phyloP scores from a whole-genome alignment of 30 jellyfish, hydroid and myxozoan genomes.

The Pelagia noctiluca region DNA sequence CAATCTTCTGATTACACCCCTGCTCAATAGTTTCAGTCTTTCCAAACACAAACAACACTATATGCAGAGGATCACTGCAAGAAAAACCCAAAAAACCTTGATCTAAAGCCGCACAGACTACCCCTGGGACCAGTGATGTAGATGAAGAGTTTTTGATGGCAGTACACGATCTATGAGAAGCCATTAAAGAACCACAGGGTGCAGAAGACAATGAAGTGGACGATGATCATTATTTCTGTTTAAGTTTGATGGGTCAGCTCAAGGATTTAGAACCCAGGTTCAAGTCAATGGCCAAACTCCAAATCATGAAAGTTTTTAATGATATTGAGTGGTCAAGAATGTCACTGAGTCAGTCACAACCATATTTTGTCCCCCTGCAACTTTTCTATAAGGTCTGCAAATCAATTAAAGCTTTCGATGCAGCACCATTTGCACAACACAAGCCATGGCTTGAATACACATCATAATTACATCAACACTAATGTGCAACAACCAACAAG shows the following conservation, averaged over 20 bases:
- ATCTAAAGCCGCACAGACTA: slow-evolving; percentile 12
- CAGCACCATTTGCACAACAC: background rate
- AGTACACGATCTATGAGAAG: slow-evolving; percentile 13
- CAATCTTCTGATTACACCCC: no score
- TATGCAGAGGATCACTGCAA: no score
- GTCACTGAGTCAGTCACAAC: slow-evolving; percentile 8
- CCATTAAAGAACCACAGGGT: slow-evolving; percentile 3
- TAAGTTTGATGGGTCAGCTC: slow-evolving; percentile 40
- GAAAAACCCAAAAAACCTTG: no score
- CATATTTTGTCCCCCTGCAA: background rate
- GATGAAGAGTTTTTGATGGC: slow-evolving; percentile 4
- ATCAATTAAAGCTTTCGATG: background rate
- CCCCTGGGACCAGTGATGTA: slow-evolving; percentile 15
- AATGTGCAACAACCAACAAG: background rate
- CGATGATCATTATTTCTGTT: slow-evolving; percentile 28
- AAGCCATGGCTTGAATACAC: background rate
- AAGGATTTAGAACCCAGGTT: slow-evolving; percentile 30
- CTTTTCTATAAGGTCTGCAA: background rate
- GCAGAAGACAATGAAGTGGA: slow-evolving; percentile 17
- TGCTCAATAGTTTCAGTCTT: no score
- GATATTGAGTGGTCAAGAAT: slow-evolving; percentile 46
- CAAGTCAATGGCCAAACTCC: slow-evolving; percentile 35
- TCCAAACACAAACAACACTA: no score
- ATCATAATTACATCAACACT: slow-evolving; percentile 3
- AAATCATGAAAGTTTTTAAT: slow-evolving; percentile 31